Percentiles rank a stretch among this genome's conserved stretches.
Evolutionary conservation across 2,113 vertebrate genomes (phyloP).

Genomic region (Petroica traversi): DNA sequence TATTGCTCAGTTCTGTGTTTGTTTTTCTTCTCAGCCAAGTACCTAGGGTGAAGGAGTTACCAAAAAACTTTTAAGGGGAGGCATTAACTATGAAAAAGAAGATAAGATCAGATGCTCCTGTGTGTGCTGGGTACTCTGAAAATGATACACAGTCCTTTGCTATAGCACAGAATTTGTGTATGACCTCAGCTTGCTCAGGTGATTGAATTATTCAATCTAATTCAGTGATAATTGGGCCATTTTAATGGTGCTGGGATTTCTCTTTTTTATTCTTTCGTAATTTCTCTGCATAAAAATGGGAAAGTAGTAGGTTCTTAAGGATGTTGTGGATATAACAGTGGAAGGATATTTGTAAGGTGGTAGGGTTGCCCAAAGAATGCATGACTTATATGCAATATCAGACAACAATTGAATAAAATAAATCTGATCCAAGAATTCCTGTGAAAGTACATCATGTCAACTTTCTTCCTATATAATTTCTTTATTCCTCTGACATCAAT

Average conservation of each 20-base stretch:
- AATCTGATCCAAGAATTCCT: not conserved
- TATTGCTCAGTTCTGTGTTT: not conserved
- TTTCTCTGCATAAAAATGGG: not conserved
- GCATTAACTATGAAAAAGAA: not conserved
- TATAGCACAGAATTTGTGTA: not conserved
- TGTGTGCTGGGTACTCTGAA: not conserved
- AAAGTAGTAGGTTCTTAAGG: not conserved
- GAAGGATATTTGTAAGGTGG: not conserved
- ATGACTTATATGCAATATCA: not conserved
- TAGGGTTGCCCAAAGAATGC: not conserved
- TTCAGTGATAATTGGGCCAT: not conserved
- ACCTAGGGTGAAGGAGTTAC: not conserved
- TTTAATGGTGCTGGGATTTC: not conserved
- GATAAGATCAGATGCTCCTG: not conserved
- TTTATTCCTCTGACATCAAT: not conserved
- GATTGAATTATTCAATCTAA: not conserved
- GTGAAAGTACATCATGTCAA: not conserved
- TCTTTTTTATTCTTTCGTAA: not conserved
- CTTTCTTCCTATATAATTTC: not conserved
- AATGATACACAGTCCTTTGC: not conserved
- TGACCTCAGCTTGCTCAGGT: not conserved
- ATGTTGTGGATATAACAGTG: not conserved
- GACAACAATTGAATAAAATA: not conserved
- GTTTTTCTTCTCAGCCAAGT: not conserved
- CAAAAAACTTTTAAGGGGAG: not conserved